phyloP scores from a whole-genome alignment of 2,113 vertebrate species.

The Pipra filicauda region DNA sequence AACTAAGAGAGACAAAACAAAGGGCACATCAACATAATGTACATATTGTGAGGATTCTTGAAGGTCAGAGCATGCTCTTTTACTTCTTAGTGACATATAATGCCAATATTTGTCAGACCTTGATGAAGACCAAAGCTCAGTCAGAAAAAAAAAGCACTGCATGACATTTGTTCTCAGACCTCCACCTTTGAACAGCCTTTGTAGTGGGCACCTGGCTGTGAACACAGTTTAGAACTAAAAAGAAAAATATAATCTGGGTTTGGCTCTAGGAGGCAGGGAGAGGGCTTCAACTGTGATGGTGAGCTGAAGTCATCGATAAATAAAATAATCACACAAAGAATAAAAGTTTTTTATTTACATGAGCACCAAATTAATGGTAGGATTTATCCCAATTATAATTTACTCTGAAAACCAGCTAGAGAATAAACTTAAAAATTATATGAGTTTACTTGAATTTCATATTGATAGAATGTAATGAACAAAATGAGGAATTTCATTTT shows the following conservation, averaged over 20 bases:
- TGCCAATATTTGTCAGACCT: conserved; percentile 80
- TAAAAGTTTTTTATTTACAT: not conserved
- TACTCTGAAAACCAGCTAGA: not conserved
- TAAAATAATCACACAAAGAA: not conserved
- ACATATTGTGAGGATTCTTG: conserved; percentile 76
- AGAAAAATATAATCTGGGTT: not conserved
- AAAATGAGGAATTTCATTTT: not conserved
- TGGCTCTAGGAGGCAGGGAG: not conserved
- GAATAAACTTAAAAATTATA: not conserved
- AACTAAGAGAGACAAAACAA: conserved; percentile 75
- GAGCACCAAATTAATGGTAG: not conserved
- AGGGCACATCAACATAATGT: conserved; percentile 84
- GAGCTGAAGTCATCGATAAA: not conserved
- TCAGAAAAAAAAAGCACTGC: conserved; percentile 45
- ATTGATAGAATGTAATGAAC: not conserved
- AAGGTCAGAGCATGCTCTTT: conserved; percentile 81
- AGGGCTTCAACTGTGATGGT: not conserved
- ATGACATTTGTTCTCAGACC: conserved; percentile 73
- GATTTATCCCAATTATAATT: not conserved
- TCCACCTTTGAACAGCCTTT: conserved; percentile 50
- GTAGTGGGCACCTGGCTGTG: conserved; percentile 18
- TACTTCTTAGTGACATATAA: conserved; percentile 78
- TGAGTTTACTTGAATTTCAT: not conserved
- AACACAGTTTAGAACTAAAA: conserved; percentile 19
- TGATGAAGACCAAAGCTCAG: conserved; percentile 72